phyloP scores from a whole-genome alignment of 2,888 invertebrate species.

The Colletes collaris region DNA sequence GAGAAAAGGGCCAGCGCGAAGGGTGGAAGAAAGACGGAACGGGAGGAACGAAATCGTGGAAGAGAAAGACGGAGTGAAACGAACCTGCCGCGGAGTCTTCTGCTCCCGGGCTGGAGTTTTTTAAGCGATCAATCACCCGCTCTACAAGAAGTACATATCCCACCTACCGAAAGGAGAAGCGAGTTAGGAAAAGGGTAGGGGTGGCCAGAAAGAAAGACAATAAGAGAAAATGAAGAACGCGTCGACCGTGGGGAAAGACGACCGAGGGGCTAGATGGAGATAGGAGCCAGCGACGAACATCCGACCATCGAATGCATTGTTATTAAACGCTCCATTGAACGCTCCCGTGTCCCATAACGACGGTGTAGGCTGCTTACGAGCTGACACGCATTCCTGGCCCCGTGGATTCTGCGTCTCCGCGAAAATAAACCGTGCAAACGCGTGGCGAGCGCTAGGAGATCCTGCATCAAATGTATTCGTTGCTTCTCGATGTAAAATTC shows the following conservation, averaged over 20 bases:
- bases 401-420: neutral
- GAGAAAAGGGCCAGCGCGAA: neutral
- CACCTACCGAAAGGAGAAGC: slow-evolving; percentile 73
- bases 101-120: slow-evolving; percentile 70
- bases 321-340: slow-evolving; percentile 70
- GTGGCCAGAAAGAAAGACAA: slow-evolving; percentile 29
- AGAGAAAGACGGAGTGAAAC: slow-evolving; percentile 37
- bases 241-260: neutral
- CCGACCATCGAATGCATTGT: slow-evolving; percentile 64
- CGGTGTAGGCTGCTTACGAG: slow-evolving; percentile 18
- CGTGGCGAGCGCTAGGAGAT: no score
- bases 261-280: slow-evolving; percentile 25
- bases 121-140: slow-evolving; percentile 80
- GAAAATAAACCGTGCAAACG: slow-evolving; percentile 20
- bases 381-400: slow-evolving; percentile 48
- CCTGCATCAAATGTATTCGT: no score
- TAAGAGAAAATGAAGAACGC: slow-evolving; percentile 45
- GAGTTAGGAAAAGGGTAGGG: slow-evolving; percentile 31
- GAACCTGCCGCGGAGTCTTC: slow-evolving; percentile 39
- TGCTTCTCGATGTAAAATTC: no score
- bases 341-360: slow-evolving; percentile 55
- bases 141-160: slow-evolving; percentile 77
- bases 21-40: slow-evolving; percentile 24
- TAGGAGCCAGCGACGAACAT: slow-evolving; percentile 35
- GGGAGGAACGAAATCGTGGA: slow-evolving; percentile 11